phyloP scores from a whole-genome alignment of 2,113 vertebrate genomes.

The Pollimyrus isidori region DNA sequence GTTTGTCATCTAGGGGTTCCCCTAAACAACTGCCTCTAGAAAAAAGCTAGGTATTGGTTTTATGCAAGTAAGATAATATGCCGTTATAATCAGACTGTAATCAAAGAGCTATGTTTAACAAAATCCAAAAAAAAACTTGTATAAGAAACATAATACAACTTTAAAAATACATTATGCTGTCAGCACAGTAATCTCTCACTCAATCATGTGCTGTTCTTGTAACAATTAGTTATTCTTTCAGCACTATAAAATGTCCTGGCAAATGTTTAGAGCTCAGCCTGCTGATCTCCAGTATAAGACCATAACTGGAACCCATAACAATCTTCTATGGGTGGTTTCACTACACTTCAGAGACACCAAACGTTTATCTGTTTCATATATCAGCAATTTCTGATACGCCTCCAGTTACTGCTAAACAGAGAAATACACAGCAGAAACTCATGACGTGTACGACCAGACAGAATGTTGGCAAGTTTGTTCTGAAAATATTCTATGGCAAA shows the following conservation, averaged over 20 bases:
- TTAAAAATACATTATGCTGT: not conserved
- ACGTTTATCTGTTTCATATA: not conserved
- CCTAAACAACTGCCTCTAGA: not conserved
- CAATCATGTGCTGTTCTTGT: not conserved
- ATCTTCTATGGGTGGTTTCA: not conserved
- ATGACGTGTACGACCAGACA: not conserved
- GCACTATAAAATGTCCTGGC: not conserved
- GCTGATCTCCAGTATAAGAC: not conserved
- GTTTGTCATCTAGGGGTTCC: not conserved
- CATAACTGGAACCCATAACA: not conserved
- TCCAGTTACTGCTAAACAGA: not conserved
- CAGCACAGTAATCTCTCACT: not conserved
- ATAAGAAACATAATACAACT: not conserved
- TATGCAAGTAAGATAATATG: not conserved
- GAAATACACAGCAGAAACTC: not conserved
- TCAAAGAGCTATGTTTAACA: not conserved
- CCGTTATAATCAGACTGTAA: not conserved
- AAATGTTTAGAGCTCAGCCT: not conserved
- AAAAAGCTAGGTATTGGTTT: not conserved
- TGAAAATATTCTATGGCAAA: not conserved
- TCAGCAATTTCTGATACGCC: too few species aligned
- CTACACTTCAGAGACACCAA: not conserved
- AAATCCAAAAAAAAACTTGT: not conserved
- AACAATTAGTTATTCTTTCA: not conserved
- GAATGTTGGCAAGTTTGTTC: not conserved